Evolutionary conservation across 2,888 invertebrate species (phyloP), one percentile per base, ranked within the genome.

Genomic region (Apamea anceps): DNA sequence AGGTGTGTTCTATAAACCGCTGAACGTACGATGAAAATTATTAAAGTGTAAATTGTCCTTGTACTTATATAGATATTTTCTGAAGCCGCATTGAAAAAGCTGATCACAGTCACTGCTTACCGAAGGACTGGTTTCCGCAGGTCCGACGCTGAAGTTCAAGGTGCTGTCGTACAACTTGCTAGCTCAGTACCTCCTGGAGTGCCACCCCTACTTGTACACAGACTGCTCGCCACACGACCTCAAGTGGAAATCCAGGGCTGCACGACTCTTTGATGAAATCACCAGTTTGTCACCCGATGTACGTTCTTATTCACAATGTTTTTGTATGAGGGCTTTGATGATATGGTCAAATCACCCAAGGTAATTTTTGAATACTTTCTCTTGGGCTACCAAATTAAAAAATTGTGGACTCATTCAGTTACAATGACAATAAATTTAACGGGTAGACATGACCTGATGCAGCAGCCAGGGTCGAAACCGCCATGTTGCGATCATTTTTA

Each of bases 141-240:
- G 94, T 42, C 92, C 94, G 25, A 92, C 94, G 54, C 96, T 97
- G 81, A 94, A 94, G 78, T 98, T 99, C 90, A 98, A 97, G 82
- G 94, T 99, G 51, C 96, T 99, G 93, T 98, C 98, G 0, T 99
- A 99, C 94, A 99, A 99, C 94, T 98, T 99, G 51, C 95, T 99
- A 79, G 98, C 99, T 0, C 99, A 99, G 95, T 97, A 98, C 89
- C 96, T 99, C 66, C 92, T 99, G 76, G 97, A 98, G 85, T 96
- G 97, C 85, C 98, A 99, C 92, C 95, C 97, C 0, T 97, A 98
- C 91, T 95, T 99, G 25, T 99, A 99, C 92, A 95, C 93, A 37
- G 91, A 96, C 1, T 98, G 98, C 90, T 93, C 97, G 57, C 93
- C 95, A 12, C 86, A 93, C 0, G 96, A 97, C 79, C 95, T 99